Evolutionary conservation across 2,888 invertebrate genomes (phyloP), one percentile per base, ranked within the genome.

Genomic region (Pemphredon lugubris): DNA sequence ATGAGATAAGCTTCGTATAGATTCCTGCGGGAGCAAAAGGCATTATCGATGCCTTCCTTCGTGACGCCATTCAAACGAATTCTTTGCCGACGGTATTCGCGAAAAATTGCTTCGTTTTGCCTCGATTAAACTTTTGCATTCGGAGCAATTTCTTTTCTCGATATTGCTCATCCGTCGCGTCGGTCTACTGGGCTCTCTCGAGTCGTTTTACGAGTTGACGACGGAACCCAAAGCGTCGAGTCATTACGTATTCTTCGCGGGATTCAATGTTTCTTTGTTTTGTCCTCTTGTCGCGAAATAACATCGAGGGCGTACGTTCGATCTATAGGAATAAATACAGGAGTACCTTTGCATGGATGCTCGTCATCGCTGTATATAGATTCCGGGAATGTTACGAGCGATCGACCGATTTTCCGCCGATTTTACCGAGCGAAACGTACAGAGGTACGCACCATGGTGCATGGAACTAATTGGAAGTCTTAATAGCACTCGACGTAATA

Each of bases 1-100:
- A 88, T 86, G 87, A 86, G 87, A 88, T 88, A 88, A 88, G 86
- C 84, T 72, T 57, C 77, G 75, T 75, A 83, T 85, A 83, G 82
- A 84, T 83, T 83, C 74, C 70, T 79, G 61, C 73, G 75, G 71
- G 81, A 75, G 75, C 69, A 47, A 73, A 75, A 67, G 73, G 68
- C 79, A 84, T 84, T 81, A 85, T 87, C 80, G 82, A 81, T 79
- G 77, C 70, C 77, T 80, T 78, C 75, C 77, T 73, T 77, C 72
- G 54, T 58, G 51, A 69, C 60, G 45, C 61, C 58, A 26, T 51
- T 42, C 34, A 42, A 23, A 44, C 21, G 23, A 48, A 26, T 45
- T 37, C 32, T 20, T 60, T 30, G 11, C 16, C 34, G 32, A 30
- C 34, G 13, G 45, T 48, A 16, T 39, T 26, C 18, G 14, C 13